These are phyloP conservation scores for Phoxinus dragarum DNA, from an alignment of 2,797 vertebrate genomes.

Conservation along the genomic window DNA sequence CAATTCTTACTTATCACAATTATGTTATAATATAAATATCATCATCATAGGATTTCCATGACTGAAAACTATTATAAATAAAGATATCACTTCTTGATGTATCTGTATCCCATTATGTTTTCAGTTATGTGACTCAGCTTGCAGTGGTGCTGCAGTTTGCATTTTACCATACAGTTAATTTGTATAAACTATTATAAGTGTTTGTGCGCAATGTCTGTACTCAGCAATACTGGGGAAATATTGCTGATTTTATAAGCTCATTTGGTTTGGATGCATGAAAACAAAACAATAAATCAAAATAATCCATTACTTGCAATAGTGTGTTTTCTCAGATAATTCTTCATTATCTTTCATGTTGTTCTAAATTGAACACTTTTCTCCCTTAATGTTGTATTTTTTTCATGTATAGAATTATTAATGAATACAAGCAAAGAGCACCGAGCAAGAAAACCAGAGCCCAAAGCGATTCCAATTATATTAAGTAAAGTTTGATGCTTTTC, in stretches of 20 bases:
- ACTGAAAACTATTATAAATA: background rate
- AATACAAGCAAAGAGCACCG: conserved; percentile 22
- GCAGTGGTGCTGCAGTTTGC: background rate
- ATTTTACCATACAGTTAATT: background rate
- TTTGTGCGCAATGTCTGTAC: background rate
- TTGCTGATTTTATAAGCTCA: background rate
- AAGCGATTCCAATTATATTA: conserved; percentile 41
- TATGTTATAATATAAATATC: background rate
- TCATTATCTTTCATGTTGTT: background rate
- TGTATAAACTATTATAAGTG: background rate
- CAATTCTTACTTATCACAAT: background rate
- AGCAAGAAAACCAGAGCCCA: conserved; percentile 14
- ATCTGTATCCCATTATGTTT: background rate
- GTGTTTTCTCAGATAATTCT: background rate
- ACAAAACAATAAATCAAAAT: conserved; percentile 12
- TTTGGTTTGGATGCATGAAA: background rate
- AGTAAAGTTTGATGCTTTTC: conserved; percentile 40
- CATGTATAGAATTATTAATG: conserved; percentile 36
- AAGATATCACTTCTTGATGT: background rate
- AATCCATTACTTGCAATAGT: background rate
- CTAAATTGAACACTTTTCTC: background rate
- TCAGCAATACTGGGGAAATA: background rate
- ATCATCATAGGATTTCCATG: background rate
- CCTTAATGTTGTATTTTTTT: conserved; percentile 22
- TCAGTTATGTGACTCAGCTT: background rate